These are phyloP conservation scores for Bombus sylvicola DNA, from an alignment of 1,140 invertebrate genomes.

Conservation along the genomic window DNA sequence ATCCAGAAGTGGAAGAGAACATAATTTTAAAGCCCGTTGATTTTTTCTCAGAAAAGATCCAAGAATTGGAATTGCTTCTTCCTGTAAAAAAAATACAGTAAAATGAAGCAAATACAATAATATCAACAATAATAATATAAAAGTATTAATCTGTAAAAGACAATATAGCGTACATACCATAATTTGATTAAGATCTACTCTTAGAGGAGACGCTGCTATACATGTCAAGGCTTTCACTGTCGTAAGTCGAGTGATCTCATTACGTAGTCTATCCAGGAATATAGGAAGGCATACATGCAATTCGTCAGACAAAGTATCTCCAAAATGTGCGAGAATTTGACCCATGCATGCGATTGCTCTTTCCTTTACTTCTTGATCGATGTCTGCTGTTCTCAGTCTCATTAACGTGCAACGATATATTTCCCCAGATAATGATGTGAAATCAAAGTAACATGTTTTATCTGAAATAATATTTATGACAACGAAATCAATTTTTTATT, in stretches of 20 bases:
- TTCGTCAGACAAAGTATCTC: slow-evolving; percentile 90
- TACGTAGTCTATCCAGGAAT: slow-evolving; percentile 96
- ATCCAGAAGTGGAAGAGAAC: slow-evolving; percentile 94
- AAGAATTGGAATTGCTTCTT: slow-evolving; percentile 94
- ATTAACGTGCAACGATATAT: slow-evolving; percentile 94
- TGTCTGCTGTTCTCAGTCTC: slow-evolving; percentile 95
- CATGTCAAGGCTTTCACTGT: slow-evolving; percentile 98
- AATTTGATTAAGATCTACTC: slow-evolving; percentile 93
- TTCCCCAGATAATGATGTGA: slow-evolving; percentile 89
- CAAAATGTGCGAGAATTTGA: slow-evolving; percentile 95
- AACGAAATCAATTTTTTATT: background rate
- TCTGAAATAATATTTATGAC: slow-evolving; percentile 68
- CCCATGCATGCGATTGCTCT: slow-evolving; percentile 98
- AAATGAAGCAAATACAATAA: slow-evolving; percentile 3
- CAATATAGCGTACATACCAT: slow-evolving; percentile 83
- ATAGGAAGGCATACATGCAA: slow-evolving; percentile 94
- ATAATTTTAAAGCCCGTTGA: slow-evolving; percentile 96
- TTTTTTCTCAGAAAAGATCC: slow-evolving; percentile 98
- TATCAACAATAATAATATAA: background rate
- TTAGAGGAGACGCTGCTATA: slow-evolving; percentile 94
- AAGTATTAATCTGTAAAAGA: background rate
- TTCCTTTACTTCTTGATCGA: slow-evolving; percentile 99
- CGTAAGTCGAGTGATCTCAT: slow-evolving; percentile 98
- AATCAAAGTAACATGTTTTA: slow-evolving; percentile 87
- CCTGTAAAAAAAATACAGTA: slow-evolving; percentile 79